Conservation (phyloP, 2,113 vertebrate genomes). For the Menidia beryllina region DNA sequence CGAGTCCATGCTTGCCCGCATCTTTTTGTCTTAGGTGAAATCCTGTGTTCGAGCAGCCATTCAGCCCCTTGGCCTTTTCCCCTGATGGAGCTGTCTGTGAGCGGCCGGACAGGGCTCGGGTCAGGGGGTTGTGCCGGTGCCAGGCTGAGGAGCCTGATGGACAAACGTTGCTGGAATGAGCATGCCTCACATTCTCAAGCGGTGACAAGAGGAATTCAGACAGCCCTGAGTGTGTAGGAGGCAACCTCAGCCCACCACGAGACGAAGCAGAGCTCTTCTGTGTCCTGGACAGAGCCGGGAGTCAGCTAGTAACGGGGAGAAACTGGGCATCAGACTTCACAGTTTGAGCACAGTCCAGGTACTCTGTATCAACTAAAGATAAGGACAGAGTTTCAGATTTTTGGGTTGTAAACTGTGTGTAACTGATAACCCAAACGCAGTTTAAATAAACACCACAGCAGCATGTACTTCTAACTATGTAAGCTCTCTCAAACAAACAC, state of each 20-base stretch:
- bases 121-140: conserved; percentile 47
- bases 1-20: conserved; percentile 20
- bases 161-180: conserved; percentile 32
- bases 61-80: neutral
- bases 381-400: too few relatives aligned
- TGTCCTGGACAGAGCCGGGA: neutral
- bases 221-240: neutral
- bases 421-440: too few relatives aligned
- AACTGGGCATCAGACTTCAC: neutral
- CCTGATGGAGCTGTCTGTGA: conserved; percentile 36
- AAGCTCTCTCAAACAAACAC: neutral
- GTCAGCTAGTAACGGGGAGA: neutral
- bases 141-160: conserved; percentile 38
- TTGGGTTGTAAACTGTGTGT: too few relatives aligned
- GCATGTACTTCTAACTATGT: neutral
- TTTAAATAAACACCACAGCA: neutral
- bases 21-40: conserved; percentile 10
- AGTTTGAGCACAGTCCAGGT: neutral
- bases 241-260: neutral
- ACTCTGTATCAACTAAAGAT: too few relatives aligned
- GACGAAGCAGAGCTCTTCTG: neutral
- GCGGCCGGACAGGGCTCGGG: conserved; percentile 28
- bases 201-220: conserved; percentile 22
- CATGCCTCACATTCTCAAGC: conserved; percentile 65
- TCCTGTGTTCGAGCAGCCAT: neutral